Evolutionary conservation across 2,888 invertebrate genomes (phyloP).

Genomic region (Eurytoma adleriae): DNA sequence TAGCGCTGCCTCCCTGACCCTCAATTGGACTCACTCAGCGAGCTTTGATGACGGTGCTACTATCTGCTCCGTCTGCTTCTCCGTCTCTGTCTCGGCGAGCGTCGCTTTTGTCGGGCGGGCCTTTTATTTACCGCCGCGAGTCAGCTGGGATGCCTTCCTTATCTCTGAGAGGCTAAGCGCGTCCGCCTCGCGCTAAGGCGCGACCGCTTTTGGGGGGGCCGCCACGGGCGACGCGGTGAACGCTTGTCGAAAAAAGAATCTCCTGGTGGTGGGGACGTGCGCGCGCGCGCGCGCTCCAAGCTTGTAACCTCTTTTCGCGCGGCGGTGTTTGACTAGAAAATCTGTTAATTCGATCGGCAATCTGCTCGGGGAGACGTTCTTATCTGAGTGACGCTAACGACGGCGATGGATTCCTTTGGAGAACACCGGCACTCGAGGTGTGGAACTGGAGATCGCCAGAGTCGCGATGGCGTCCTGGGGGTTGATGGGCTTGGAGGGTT

Average conservation of each 20-base stretch:
- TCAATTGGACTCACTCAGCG: conserved; percentile 72
- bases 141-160: conserved; percentile 20
- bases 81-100: background rate
- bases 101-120: background rate
- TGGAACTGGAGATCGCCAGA: too few species aligned
- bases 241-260: background rate
- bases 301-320: background rate
- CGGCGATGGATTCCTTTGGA: too few species aligned
- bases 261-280: background rate
- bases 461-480: too few species aligned
- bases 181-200: too few species aligned
- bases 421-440: too few species aligned
- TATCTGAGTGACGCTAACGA: conserved; percentile 10
- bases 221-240: background rate
- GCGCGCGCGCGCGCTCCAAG: background rate
- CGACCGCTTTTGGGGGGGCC: too few species aligned
- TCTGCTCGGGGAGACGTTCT: background rate
- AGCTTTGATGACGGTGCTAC: conserved; percentile 60
- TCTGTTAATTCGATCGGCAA: conserved; percentile 9
- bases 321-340: conserved; percentile 25
- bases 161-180: background rate
- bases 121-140: background rate
- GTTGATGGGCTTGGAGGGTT: too few species aligned
- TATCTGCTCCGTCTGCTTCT: background rate
- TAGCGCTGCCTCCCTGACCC: conserved; percentile 61